Evolutionary conservation across 2,888 invertebrate genomes (phyloP), one percentile per base, ranked within the genome.

Genomic region (Philereme transversata): DNA sequence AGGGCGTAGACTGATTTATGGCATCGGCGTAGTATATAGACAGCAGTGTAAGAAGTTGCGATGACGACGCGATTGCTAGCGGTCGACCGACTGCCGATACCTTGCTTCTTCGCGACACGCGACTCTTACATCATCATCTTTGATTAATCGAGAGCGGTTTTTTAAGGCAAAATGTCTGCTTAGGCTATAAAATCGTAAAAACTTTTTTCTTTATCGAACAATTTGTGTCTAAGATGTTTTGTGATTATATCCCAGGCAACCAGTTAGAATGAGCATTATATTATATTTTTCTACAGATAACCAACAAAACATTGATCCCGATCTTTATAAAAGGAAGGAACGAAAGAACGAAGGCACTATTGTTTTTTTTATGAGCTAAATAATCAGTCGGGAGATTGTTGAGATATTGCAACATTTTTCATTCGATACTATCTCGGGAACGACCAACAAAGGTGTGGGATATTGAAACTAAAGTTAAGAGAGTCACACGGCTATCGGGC

Each of bases 1-100:
- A 78, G 75, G 75, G 78, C 76, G 83, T 78, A 84, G 85, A 84
- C 88, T 90, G 90, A 91, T 91, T 90, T 89, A 90, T 89, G 87
- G 85, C 81, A 79, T 79, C 69, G 79, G 79, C 79, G 83, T 78
- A 80, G 78, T 79, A 82, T 76, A 78, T 83, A 82, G 87, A 87
- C 86, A 80, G 78, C 74, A 80, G 81, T 80, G 83, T 76, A 83
- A 83, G 83, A 84, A 81, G 77, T 81, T 78, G 83, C 82, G 84
- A 89, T 88, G 89, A 89, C 88, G 84, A 80, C 76, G 87, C 87
- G 83, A 87, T 86, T 86, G 86, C 78, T 76, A 76, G 77, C 73
- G 77, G 76, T 73, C 81, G 69, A 78, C 69, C 73, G 73, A 72
- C 72, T 68, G 75, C 66, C 76, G 75, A 76, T 80, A 56, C 22